phyloP scores from a whole-genome alignment of 2,113 vertebrate species.

The Spea bombifrons region DNA sequence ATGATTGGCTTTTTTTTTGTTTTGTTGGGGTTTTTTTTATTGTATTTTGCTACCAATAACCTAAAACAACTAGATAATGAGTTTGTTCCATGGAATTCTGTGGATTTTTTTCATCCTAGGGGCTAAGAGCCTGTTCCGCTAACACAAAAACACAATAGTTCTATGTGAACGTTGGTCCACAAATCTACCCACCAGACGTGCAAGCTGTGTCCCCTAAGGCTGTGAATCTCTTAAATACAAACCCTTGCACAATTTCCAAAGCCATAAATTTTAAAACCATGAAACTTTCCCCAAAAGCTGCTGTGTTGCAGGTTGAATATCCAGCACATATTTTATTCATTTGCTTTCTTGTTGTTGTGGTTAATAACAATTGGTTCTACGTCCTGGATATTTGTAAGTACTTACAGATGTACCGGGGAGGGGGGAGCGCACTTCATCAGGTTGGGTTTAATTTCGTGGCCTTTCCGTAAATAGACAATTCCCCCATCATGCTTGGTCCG shows the following conservation, averaged over 20 bases:
- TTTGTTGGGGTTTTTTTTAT: too few species aligned
- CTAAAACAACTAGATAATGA: too few species aligned
- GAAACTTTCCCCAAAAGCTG: slow-evolving; percentile 39
- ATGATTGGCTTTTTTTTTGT: too few species aligned
- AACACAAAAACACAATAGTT: background rate
- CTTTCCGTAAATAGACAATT: slow-evolving; percentile 38
- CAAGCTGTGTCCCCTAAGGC: slow-evolving; percentile 38
- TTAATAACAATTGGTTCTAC: slow-evolving; percentile 41
- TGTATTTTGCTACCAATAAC: too few species aligned
- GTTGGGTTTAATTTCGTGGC: slow-evolving; percentile 14
- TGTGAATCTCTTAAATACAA: slow-evolving; percentile 42
- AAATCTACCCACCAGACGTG: slow-evolving; percentile 40
- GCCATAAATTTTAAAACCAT: slow-evolving; percentile 38
- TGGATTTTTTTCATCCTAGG: too few species aligned
- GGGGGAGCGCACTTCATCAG: slow-evolving; percentile 2
- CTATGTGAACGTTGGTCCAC: slow-evolving; percentile 6
- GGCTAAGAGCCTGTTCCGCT: too few species aligned
- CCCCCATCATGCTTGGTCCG: slow-evolving; percentile 1
- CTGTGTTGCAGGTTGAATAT: slow-evolving; percentile 42
- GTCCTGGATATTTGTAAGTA: slow-evolving; percentile 34
- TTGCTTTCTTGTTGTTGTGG: slow-evolving; percentile 33
- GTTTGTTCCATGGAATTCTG: too few species aligned
- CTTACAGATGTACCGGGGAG: slow-evolving; percentile 34
- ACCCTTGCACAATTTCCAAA: slow-evolving; percentile 42
- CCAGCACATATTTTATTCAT: slow-evolving; percentile 43